Conservation (phyloP, 2,888 invertebrate genomes). For the Piscicola geometra region DNA sequence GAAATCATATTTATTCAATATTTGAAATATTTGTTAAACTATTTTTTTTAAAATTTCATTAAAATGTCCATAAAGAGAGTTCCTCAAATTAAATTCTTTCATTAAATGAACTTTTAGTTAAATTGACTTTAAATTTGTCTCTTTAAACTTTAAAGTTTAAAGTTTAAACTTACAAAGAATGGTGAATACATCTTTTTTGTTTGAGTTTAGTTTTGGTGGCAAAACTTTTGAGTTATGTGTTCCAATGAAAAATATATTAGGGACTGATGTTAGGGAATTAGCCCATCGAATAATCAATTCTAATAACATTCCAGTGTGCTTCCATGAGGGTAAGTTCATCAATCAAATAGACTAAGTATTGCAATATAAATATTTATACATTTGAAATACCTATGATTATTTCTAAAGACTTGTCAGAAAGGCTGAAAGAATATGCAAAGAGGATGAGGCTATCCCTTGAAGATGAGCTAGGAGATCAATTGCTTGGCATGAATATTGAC, state of each 20-base stretch:
- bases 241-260: background rate
- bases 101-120: too few relatives aligned
- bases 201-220: background rate
- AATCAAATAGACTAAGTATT: too few relatives aligned
- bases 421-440: conserved; percentile 10
- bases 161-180: background rate
- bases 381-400: background rate
- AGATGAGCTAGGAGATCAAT: background rate
- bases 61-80: too few relatives aligned
- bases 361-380: background rate
- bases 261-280: background rate
- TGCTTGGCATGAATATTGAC: conserved; percentile 1
- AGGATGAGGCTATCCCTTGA: background rate
- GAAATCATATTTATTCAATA: too few relatives aligned
- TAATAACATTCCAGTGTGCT: background rate
- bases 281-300: background rate
- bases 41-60: too few relatives aligned
- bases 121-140: too few relatives aligned
- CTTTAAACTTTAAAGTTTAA: too few relatives aligned
- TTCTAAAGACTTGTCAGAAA: background rate
- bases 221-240: background rate
- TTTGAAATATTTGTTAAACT: too few relatives aligned
- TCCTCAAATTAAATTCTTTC: too few relatives aligned
- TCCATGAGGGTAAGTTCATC: background rate
- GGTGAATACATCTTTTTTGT: background rate